These are phyloP conservation scores for Sakesphorus luctuosus DNA, from an alignment of 2,113 vertebrate genomes.

Conservation along the genomic window DNA sequence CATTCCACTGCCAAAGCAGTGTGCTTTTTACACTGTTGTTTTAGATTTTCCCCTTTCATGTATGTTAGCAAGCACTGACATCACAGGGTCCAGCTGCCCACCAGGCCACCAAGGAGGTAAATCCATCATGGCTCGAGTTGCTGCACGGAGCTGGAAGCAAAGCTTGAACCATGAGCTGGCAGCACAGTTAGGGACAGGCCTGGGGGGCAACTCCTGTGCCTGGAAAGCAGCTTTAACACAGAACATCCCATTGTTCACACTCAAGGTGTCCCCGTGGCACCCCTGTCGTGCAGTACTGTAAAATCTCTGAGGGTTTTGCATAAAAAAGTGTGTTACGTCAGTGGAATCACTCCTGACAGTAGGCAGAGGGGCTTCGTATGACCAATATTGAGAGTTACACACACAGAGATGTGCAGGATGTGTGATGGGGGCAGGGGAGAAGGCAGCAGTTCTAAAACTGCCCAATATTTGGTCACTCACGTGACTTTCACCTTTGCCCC, in stretches of 20 bases:
- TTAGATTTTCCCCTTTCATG: not conserved
- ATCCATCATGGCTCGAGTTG: not conserved
- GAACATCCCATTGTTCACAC: not conserved
- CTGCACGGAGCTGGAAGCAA: not conserved
- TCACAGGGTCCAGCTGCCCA: not conserved
- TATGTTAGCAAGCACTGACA: not conserved
- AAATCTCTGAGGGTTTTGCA: not conserved
- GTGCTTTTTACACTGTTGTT: not conserved
- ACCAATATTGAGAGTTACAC: not conserved
- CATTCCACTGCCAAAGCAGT: not conserved
- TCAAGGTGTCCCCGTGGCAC: not conserved
- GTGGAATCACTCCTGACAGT: not conserved
- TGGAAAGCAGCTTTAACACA: not conserved
- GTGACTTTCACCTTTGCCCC: not conserved
- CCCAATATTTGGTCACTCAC: not conserved
- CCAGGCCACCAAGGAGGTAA: not conserved
- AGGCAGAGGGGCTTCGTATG: not conserved
- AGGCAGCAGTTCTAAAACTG: not conserved
- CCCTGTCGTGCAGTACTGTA: not conserved
- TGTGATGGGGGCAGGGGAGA: not conserved
- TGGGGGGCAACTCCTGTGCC: not conserved
- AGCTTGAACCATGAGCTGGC: not conserved
- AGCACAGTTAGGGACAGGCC: not conserved
- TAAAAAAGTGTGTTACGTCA: fast-evolving
- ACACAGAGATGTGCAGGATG: not conserved